Conservation (phyloP, 2,888 invertebrate genomes). For the Branchipolynoe longqiensis region DNA sequence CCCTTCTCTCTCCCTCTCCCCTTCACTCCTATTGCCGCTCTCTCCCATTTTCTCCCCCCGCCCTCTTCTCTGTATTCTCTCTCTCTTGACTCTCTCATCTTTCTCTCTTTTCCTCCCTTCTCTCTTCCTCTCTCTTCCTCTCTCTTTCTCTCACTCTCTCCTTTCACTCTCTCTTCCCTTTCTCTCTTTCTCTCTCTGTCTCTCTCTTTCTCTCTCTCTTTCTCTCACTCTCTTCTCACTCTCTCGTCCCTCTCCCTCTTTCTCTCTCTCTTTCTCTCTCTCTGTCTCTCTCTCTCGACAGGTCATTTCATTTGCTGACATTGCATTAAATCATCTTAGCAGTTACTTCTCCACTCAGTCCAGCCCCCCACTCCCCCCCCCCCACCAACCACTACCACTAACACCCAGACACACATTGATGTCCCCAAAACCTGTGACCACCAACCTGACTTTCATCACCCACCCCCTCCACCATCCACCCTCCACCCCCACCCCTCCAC, state of each 20-base stretch:
- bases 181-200: slow-evolving; percentile 20
- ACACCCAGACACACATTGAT: background rate
- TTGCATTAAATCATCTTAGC: background rate
- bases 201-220: slow-evolving; percentile 58
- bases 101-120: background rate
- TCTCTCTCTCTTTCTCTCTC: slow-evolving; percentile 54
- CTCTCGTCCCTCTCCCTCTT: slow-evolving; percentile 35
- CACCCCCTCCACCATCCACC: background rate
- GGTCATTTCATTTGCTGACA: background rate
- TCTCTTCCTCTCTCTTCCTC: background rate
- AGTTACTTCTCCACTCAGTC: background rate
- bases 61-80: background rate
- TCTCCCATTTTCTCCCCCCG: background rate
- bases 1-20: background rate
- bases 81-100: background rate
- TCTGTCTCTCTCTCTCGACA: background rate
- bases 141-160: background rate
- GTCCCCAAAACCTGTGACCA: background rate
- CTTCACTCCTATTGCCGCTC: background rate
- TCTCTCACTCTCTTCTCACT: slow-evolving; percentile 42
- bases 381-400: background rate
- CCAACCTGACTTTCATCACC: too few relatives aligned
- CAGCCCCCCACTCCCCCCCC: background rate
- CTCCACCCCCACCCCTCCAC: background rate
- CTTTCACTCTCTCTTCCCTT: background rate